These are phyloP conservation scores for Montipora capricornis DNA, from an alignment of 64 coral and sea anemone genomes.

Conservation along the genomic window DNA sequence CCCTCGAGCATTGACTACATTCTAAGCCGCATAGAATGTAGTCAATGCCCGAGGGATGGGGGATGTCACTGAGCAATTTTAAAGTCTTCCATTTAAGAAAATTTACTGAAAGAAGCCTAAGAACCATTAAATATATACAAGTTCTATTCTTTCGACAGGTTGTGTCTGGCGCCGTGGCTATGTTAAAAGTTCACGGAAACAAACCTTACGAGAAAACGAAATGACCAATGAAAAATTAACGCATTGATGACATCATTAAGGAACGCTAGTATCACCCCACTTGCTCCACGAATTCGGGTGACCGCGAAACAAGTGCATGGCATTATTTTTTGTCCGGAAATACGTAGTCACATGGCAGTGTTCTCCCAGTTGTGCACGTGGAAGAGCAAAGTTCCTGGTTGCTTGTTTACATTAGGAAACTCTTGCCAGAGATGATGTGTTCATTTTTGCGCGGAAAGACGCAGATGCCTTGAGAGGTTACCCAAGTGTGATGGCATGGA, in stretches of 20 bases:
- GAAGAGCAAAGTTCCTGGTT: background rate
- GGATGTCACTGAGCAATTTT: too few relatives aligned
- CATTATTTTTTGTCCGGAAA: background rate
- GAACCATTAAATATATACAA: too few relatives aligned
- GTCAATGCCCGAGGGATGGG: too few relatives aligned
- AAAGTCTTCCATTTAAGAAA: too few relatives aligned
- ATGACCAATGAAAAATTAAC: background rate
- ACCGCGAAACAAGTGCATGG: too few relatives aligned
- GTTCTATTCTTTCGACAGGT: background rate
- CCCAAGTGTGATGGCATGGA: background rate
- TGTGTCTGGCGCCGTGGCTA: background rate
- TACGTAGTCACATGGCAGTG: background rate
- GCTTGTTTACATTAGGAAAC: constrained; percentile 25
- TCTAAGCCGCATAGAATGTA: too few relatives aligned
- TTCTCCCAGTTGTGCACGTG: background rate
- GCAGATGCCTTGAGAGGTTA: background rate
- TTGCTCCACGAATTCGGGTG: background rate
- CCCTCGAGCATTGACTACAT: too few relatives aligned
- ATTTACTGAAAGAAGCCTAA: too few relatives aligned
- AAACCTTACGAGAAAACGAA: constrained; percentile 16
- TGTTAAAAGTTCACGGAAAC: constrained; percentile 19
- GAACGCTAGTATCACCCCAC: background rate
- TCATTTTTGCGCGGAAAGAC: background rate
- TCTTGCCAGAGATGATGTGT: background rate
- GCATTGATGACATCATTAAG: background rate